Base-by-base conservation (phyloP, 1,140 invertebrate species). In the Drosophila chauvacae region DNA sequence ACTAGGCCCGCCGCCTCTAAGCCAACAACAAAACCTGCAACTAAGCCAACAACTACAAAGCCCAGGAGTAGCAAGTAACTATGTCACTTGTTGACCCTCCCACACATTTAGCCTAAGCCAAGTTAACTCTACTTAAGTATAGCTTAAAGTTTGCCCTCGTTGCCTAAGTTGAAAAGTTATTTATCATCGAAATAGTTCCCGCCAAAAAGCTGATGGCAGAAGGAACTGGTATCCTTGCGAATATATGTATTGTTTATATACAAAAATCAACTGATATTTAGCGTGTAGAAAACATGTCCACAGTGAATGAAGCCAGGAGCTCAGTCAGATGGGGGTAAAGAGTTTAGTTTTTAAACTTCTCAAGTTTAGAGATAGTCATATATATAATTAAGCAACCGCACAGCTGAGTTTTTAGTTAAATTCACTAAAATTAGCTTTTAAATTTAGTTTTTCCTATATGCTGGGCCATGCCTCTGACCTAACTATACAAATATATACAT, bases 41-140 rank as follows among this genome's bases (percentile, higher is more conserved):
- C 61, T 39, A 59, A 57, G 30, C 33, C 23, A 33, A 59, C 65
- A 30, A 60, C 64, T 20, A 71, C 66, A 44, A 74, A 47, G 50
- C 14, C 63, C 10, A 62, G 48, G 33, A 57, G 37, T 56, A 50
- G 47, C n/a, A 63, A 81, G 45, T 77, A 69, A 73, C 48, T 63
- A 44, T 57, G 51, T 66, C 72, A 72, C 75, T 78, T 75, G 64
- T 82, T 86, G 48, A 50, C 58, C 63, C 57, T 37, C 41, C 26
- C 39, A 59, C 47, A 59, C 66, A 63, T 37, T 59, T 58, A 26
- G 51, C 41, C 63, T 76, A 80, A 73, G 81, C 69, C 63, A 70
- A 65, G 65, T 62, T 80, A 76, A 62, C 63, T 47, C 45, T 59
- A 77, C 65, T 61, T 77, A 59, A 80, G 50, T 62, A 60, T 59